Percentiles rank a stretch among this genome's conserved stretches.
Conservation (phyloP, 1,140 invertebrate species). For the Temnothorax curvispinosus region DNA sequence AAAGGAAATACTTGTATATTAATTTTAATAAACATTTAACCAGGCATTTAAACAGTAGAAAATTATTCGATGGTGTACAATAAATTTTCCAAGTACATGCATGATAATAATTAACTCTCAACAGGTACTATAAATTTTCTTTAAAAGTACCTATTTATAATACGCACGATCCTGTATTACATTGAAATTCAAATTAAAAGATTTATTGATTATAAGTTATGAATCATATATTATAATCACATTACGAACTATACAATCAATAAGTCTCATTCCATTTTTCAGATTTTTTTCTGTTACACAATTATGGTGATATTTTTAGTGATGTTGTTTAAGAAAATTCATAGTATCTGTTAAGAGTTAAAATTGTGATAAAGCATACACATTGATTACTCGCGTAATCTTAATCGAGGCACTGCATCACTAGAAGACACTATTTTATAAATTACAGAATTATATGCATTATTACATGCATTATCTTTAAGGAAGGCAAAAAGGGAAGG, state of each 20-base stretch:
- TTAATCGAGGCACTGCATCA: conserved; percentile 30
- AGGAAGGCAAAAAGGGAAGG: conserved; percentile 3
- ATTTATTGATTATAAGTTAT: too few relatives aligned
- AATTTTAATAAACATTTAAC: background rate
- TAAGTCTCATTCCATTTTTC: background rate
- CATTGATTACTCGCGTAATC: background rate
- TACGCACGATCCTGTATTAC: too few relatives aligned
- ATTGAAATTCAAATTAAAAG: background rate
- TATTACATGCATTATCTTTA: background rate
- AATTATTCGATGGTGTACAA: background rate
- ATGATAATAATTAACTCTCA: conserved; percentile 2
- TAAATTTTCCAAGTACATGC: background rate
- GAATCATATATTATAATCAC: background rate
- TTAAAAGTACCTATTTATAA: background rate
- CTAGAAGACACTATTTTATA: conserved; percentile 38
- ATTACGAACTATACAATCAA: background rate
- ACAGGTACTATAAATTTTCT: background rate
- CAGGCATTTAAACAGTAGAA: background rate
- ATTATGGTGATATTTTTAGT: background rate
- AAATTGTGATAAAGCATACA: background rate
- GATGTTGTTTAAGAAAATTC: background rate
- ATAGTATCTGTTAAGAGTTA: conserved; percentile 7
- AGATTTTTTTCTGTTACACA: background rate
- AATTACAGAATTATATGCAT: conserved; percentile 21
- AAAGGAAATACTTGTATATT: background rate